Percentiles rank a stretch among this genome's conserved stretches.
Evolutionary conservation across 2,113 vertebrate genomes (phyloP).

Genomic region (Gavialis gangeticus): DNA sequence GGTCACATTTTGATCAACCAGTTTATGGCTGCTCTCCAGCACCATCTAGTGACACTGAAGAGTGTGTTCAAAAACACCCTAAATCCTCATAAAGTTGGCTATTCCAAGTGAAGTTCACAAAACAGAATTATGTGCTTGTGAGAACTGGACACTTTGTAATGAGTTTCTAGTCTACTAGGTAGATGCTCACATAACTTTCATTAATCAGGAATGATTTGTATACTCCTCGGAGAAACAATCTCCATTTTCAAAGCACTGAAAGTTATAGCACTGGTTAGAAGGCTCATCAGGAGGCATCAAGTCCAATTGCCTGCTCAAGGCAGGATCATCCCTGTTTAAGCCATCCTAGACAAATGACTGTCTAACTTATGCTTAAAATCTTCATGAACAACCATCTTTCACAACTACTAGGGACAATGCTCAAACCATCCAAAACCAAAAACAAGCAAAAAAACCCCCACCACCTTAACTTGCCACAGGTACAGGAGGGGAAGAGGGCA

Average conservation of each 20-base stretch:
- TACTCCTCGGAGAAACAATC: background rate
- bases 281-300: too few species aligned
- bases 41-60: conserved; percentile 23
- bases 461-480: too few species aligned
- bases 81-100: background rate
- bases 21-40: background rate
- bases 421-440: too few species aligned
- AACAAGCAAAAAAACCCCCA: too few species aligned
- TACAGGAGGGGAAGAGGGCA: too few species aligned
- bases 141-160: background rate
- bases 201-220: background rate
- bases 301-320: too few species aligned
- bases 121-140: background rate
- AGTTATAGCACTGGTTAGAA: background rate
- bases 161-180: background rate
- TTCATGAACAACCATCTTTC: too few species aligned
- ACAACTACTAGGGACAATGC: too few species aligned
- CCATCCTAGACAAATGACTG: too few species aligned
- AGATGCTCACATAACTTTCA: background rate
- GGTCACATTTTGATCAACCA: background rate
- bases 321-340: too few species aligned
- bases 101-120: background rate
- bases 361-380: too few species aligned
- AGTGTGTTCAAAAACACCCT: background rate
- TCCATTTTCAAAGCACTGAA: background rate